phyloP scores from a whole-genome alignment of 2,113 vertebrate species.

The Mormyrus iriodes region DNA sequence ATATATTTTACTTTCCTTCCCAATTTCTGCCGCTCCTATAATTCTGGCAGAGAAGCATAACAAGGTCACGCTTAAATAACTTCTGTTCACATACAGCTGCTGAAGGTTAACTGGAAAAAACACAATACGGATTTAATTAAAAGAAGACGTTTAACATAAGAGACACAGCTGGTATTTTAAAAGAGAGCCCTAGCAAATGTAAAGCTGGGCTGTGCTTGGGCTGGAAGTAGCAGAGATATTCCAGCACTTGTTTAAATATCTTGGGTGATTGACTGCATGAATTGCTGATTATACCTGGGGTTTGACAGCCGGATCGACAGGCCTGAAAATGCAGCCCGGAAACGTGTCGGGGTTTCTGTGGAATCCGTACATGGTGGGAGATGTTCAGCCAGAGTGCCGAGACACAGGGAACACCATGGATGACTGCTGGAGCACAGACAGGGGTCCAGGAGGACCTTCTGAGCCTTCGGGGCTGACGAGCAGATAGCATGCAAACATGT shows the following conservation, averaged over 20 bases:
- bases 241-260: neutral
- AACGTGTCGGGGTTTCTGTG: neutral
- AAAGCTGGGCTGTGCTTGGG: neutral
- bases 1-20: neutral
- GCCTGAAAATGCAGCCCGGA: neutral
- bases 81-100: neutral
- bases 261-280: conserved; percentile 5
- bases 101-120: neutral
- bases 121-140: neutral
- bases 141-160: neutral
- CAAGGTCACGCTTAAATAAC: neutral
- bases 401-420: neutral
- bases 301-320: neutral
- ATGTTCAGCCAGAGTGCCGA: neutral
- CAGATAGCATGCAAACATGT: neutral
- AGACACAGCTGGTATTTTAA: neutral
- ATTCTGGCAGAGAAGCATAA: neutral
- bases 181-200: neutral
- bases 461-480: neutral
- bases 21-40: neutral
- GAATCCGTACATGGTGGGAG: neutral
- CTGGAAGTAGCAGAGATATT: neutral
- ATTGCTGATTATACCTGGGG: neutral
- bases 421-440: neutral
- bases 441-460: neutral